Conservation (phyloP, 2,113 vertebrate species). For the Entosphenus tridentatus region DNA sequence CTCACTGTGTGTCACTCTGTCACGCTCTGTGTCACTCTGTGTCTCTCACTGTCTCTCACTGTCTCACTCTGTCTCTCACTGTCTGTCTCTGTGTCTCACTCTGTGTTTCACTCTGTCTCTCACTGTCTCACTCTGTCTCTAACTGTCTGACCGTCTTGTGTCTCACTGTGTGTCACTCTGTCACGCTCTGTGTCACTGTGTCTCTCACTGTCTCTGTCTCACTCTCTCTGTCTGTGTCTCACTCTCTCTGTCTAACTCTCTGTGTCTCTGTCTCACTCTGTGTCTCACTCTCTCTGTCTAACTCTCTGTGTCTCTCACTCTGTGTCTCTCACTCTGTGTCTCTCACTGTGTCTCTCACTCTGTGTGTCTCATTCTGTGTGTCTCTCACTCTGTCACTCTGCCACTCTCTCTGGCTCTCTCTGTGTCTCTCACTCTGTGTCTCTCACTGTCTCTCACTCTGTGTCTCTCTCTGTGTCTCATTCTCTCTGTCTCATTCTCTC, state of each 20-base stretch:
- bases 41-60: background rate
- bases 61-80: background rate
- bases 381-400: background rate
- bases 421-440: background rate
- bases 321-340: background rate
- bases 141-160: background rate
- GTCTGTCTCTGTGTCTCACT: background rate
- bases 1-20: too few species aligned
- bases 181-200: background rate
- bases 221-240: background rate
- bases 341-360: background rate
- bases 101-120: background rate
- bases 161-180: background rate
- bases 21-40: background rate
- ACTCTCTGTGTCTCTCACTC: background rate
- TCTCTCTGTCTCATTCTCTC: conserved; percentile 4
- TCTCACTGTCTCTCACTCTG: background rate
- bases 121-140: background rate
- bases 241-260: background rate
- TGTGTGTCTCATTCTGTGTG: background rate
- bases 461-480: background rate
- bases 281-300: background rate
- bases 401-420: background rate
- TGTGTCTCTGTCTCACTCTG: conserved; percentile 6
- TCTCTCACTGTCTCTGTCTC: background rate